Percentiles rank a stretch among this genome's conserved stretches.
Evolutionary conservation across 2,797 vertebrate genomes (phyloP).

Genomic region (Muraenolepis orangiensis): DNA sequence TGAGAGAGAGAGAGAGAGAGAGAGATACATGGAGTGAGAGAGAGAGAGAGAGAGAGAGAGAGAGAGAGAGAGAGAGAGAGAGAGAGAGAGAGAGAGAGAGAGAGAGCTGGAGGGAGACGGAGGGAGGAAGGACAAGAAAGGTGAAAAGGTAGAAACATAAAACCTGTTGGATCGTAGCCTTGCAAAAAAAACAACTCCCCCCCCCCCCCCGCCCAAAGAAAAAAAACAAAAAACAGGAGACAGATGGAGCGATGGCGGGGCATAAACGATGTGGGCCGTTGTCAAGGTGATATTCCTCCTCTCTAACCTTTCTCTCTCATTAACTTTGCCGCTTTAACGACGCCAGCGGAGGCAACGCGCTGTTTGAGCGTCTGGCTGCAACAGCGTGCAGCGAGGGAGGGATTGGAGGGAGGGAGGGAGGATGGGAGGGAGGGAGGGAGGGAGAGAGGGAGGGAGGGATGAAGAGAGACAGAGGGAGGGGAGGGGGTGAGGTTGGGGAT

Average conservation of each 20-base stretch:
- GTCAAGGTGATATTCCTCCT: slow-evolving; percentile 67
- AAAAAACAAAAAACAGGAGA: slow-evolving; percentile 43
- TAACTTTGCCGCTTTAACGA: slow-evolving; percentile 67
- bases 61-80: not conserved
- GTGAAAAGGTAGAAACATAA: slow-evolving; percentile 57
- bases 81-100: not conserved
- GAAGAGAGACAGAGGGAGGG: too few relatives aligned
- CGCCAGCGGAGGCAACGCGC: slow-evolving; percentile 41
- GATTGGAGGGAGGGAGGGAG: not conserved
- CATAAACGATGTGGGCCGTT: slow-evolving; percentile 58
- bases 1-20: not conserved
- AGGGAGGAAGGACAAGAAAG: slow-evolving; percentile 30
- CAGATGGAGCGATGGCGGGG: slow-evolving; percentile 54
- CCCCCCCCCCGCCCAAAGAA: not conserved
- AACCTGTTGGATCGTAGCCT: slow-evolving; percentile 61
- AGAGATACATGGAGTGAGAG: slow-evolving; percentile 3
- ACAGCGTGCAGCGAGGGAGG: not conserved
- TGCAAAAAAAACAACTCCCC: not conserved
- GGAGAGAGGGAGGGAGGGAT: too few relatives aligned
- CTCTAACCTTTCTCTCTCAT: slow-evolving; percentile 69
- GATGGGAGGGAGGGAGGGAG: not conserved
- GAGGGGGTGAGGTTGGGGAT: too few relatives aligned
- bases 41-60: not conserved
- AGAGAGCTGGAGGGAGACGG: slow-evolving; percentile 13
- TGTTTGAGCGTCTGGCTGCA: slow-evolving; percentile 20